Evolutionary conservation across 2,888 invertebrate species (phyloP), one percentile per base, ranked within the genome.

Genomic region (Macrosoma leucophasiata): DNA sequence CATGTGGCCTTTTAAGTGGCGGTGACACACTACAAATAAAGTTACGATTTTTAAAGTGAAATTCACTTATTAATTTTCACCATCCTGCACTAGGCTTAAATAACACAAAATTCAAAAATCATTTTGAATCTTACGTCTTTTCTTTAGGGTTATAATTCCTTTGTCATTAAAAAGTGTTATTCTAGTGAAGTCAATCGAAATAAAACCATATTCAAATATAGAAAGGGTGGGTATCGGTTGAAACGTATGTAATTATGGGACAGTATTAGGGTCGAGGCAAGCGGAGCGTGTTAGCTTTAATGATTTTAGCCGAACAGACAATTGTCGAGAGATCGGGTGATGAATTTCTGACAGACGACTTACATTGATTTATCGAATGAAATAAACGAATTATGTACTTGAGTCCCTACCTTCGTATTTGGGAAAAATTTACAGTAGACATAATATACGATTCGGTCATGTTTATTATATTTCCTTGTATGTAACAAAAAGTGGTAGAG

Each of bases 11-110:
- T 64, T 68, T 73, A 79, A 82, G 82, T 81, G 79, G 76, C 66
- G 76, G 78, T 78, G 82, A 82, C 82, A 82, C 77, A 71, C 70
- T 71, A 79, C 77, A 81, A 82, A 81, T 81, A 81, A 62, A 70
- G 74, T 76, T 75, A 82, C 75, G 68, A 72, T 74, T 73, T 70
- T 70, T n/a, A n/a, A 70, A 75, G 67, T 64, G 62, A 55, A 75
- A 76, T 67, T 59, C 55, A 55, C 61, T 65, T 70, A 67, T 64
- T 70, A 72, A 71, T 70, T 66, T 63, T n/a, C n/a, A 35, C 41
- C 27, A 35, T 25, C 17, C 30, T 38, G n/a, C n/a, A n/a, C 23
- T 15, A 17, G 13, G 12, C 14, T 13, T 13, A 5, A 8, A 1
- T 10, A 31, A 11, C 35, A 46, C 43, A 48, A 58, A 47, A 38